Base-by-base conservation (phyloP, 2,888 invertebrate species). In the Trisateles emortualis region DNA sequence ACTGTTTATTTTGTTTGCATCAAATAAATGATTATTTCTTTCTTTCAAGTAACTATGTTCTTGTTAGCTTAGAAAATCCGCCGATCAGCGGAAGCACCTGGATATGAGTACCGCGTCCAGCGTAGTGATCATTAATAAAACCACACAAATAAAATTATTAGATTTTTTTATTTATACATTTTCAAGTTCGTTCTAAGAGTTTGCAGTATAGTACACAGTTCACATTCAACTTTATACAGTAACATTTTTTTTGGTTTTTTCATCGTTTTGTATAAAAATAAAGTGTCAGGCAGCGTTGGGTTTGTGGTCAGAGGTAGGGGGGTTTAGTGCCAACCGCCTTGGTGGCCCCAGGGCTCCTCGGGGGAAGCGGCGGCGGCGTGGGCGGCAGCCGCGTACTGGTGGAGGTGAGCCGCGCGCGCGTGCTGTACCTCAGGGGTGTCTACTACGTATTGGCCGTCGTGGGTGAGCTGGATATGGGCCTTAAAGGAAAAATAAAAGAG, bases 341-440 rank as follows among this genome's bases (percentile, higher is more conserved):
- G 74, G 64, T 67, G 79, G 59, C 86, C 89, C 89, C 91, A 90
- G 73, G 90, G 85, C 32, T 90, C 92, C 57, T 92, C 92, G 68
- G 92, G 92, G 19, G 90, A 68, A 51, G 92, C 64, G 44, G 92
- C 92, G 59, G 92, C 92, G 56, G 88, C 91, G 75, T 90, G 90
- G 1, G 92, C 91, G 54, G 88, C 90, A 63, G 81, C 83, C 8
- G 92, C 88, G 82, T 84, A 91, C 60, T 92, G 92, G 52, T 84
- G 74, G 2, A 90, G 78, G 73, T 92, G 92, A 26, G 88, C 84
- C 44, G 91, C 90, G 52, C 92, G 84, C 11, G 92, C 92, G 82
- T 92, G 92, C 43, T 92, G 91, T 0, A 92, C 92, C 74, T 92
- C 92, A 51, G 92, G 92, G 51, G 92, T 92, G 83, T 92, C 92